Evolutionary conservation across 1,140 invertebrate genomes (phyloP).

Genomic region (Drosophila willistoni): DNA sequence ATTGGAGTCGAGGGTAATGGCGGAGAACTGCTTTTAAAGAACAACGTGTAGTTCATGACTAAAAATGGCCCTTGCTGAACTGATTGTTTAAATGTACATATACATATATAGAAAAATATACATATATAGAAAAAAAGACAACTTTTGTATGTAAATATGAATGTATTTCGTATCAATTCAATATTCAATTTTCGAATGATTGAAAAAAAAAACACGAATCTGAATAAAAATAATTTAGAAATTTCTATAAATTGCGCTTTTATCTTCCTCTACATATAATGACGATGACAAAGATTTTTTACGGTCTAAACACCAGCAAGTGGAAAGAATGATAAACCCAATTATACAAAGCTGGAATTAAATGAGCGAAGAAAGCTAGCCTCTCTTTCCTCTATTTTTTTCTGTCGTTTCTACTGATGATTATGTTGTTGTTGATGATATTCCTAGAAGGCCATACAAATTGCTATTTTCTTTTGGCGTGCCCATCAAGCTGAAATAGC

Average conservation of each 20-base stretch:
- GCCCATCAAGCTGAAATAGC: conserved; percentile 4
- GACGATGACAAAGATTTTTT: not conserved
- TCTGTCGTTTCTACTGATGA: too few species aligned
- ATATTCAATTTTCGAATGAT: too few species aligned
- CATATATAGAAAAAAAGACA: too few species aligned
- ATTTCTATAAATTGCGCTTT: too few species aligned
- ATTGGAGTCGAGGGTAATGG: not conserved
- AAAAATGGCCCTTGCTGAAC: not conserved
- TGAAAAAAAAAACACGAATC: too few species aligned
- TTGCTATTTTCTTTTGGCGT: conserved; percentile 39
- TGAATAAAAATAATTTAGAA: too few species aligned
- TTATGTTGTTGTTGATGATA: conserved; percentile 49
- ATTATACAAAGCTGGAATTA: conserved; percentile 24
- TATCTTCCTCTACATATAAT: not conserved
- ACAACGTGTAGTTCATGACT: not conserved
- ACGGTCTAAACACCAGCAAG: not conserved
- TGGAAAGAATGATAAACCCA: not conserved
- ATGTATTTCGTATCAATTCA: too few species aligned
- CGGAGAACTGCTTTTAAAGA: not conserved
- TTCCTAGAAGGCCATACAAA: conserved; percentile 62
- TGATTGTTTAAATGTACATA: conserved; percentile 2
- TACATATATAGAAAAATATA: too few species aligned
- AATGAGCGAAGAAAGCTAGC: conserved; percentile 28
- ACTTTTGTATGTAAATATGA: too few species aligned
- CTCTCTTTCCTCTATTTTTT: not conserved